These are phyloP conservation scores for Parotocinclus haroldoi DNA, from an alignment of 2,797 vertebrate species.

Conservation along the genomic window DNA sequence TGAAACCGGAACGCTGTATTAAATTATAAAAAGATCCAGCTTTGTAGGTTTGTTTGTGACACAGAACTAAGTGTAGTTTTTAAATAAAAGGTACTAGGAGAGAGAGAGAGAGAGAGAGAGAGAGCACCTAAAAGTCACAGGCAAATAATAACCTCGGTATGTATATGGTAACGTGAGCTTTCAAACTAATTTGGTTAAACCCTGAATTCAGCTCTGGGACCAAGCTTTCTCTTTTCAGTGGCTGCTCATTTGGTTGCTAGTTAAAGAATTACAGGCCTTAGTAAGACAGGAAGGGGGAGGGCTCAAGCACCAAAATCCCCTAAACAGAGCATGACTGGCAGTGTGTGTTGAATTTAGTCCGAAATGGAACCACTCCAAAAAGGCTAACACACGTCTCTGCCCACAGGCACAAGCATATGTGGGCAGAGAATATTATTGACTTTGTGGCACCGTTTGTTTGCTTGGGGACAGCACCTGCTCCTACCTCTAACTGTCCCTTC, in stretches of 20 bases:
- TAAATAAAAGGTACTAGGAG: not conserved
- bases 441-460: slow-evolving; percentile 61
- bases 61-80: too few species aligned
- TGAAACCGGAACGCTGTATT: too few species aligned
- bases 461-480: slow-evolving; percentile 62
- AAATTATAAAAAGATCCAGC: too few species aligned
- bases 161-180: not conserved
- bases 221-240: slow-evolving; percentile 32
- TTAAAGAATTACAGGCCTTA: slow-evolving; percentile 57
- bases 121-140: not conserved
- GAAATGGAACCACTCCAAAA: slow-evolving; percentile 12
- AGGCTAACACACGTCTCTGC: slow-evolving; percentile 15
- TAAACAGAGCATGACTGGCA: slow-evolving; percentile 27
- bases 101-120: not conserved
- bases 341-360: not conserved
- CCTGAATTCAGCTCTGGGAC: slow-evolving; percentile 21
- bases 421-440: slow-evolving; percentile 54
- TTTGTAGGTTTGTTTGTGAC: too few species aligned
- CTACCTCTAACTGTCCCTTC: slow-evolving; percentile 23
- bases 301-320: slow-evolving; percentile 39
- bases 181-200: slow-evolving; percentile 19
- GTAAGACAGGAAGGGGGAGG: slow-evolving; percentile 45
- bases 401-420: slow-evolving; percentile 36
- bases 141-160: not conserved
- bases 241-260: slow-evolving; percentile 47